A percentile compares a stretch with the other conserved stretches of the same genome.
phyloP scores from a whole-genome alignment of 2,113 vertebrate species.

The Protobothrops mucrosquamatus region DNA sequence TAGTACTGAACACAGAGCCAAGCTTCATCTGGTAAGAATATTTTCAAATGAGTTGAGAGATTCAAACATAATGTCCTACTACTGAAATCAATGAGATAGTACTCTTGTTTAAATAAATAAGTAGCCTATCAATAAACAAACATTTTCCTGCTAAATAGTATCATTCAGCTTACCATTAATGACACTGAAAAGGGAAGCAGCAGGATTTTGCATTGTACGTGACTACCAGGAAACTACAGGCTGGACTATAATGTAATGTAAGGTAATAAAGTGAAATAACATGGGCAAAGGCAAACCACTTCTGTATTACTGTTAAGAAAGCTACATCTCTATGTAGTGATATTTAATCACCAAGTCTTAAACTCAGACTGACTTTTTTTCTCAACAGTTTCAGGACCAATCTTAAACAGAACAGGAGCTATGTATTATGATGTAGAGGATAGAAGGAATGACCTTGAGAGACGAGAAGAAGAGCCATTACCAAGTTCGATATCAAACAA shows the following conservation, averaged over 20 bases:
- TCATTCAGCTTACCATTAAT: background rate
- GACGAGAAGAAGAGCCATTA: background rate
- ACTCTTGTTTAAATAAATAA: background rate
- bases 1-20: background rate
- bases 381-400: background rate
- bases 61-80: background rate
- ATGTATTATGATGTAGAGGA: background rate
- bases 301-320: background rate
- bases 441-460: background rate
- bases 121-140: background rate
- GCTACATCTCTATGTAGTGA: background rate
- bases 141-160: background rate
- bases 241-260: background rate
- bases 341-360: background rate
- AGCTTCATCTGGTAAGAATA: background rate
- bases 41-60: background rate
- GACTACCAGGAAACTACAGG: background rate
- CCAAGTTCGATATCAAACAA: background rate
- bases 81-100: background rate
- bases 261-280: background rate
- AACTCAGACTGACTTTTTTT: background rate
- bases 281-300: background rate
- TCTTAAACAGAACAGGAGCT: background rate
- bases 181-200: background rate
- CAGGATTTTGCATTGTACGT: background rate